These are phyloP conservation scores for Eptatretus burgeri DNA, from an alignment of 2,113 vertebrate species.

Conservation along the genomic window DNA sequence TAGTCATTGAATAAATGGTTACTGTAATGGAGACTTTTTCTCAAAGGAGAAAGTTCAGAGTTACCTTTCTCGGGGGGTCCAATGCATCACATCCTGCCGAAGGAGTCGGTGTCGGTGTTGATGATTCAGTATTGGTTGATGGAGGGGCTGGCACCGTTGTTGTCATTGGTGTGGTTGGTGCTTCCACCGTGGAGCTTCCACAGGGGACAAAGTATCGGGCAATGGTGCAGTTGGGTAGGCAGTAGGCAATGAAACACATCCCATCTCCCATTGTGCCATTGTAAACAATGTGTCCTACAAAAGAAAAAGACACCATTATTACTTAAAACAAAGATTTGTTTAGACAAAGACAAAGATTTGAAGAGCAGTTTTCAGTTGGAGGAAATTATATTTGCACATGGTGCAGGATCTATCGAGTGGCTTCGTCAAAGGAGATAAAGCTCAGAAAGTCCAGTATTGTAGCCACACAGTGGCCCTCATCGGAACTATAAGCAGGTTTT, in stretches of 20 bases:
- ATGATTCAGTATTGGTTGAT: neutral
- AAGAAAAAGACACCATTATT: too few species aligned
- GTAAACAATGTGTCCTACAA: neutral
- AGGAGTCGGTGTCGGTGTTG: neutral
- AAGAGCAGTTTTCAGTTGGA: too few species aligned
- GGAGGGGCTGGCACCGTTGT: neutral
- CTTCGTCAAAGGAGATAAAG: too few species aligned
- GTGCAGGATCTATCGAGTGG: too few species aligned
- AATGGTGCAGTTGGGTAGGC: slow-evolving; percentile 1
- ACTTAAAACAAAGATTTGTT: too few species aligned
- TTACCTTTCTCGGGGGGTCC: slow-evolving; percentile 1
- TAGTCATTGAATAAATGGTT: too few species aligned
- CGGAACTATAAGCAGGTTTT: too few species aligned
- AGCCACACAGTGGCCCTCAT: too few species aligned
- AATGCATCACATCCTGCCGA: neutral
- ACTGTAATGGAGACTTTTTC: too few species aligned
- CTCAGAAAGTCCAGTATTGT: too few species aligned
- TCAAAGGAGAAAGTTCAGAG: neutral
- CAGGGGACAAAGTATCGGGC: neutral
- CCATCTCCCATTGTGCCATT: neutral
- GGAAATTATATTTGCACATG: too few species aligned
- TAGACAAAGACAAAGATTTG: too few species aligned
- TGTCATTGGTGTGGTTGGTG: neutral
- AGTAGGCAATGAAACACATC: slow-evolving; percentile 2
- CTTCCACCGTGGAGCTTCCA: neutral